phyloP scores from a whole-genome alignment of 2,113 vertebrate genomes.

The Machaerirhynchus nigripectus region DNA sequence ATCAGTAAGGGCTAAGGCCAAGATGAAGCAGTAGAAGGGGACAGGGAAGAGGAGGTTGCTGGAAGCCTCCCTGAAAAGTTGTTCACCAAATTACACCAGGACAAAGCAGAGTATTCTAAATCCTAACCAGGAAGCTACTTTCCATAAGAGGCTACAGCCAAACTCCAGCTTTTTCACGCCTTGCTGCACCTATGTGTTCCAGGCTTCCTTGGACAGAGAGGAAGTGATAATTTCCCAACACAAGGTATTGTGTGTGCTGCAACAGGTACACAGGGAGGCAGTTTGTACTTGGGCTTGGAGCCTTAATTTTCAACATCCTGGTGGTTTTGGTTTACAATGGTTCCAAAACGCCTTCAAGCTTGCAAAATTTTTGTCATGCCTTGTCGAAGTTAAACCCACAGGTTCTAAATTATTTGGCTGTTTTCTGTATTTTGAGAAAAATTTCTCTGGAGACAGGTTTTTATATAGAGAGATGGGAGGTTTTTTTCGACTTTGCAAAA shows the following conservation, averaged over 20 bases:
- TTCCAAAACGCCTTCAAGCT: not conserved
- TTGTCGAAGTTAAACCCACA: not conserved
- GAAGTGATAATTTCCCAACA: not conserved
- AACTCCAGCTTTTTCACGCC: not conserved
- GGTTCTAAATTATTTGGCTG: not conserved
- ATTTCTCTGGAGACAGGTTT: not conserved
- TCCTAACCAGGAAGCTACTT: not conserved
- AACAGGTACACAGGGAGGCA: not conserved
- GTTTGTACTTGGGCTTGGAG: not conserved
- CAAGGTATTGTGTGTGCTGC: not conserved
- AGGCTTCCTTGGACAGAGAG: not conserved
- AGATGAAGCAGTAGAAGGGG: not conserved
- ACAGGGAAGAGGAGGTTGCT: not conserved
- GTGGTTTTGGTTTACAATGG: not conserved
- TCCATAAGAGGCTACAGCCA: not conserved
- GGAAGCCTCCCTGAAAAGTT: not conserved
- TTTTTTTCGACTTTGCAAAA: not conserved
- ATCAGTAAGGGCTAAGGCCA: not conserved
- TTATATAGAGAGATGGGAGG: not conserved
- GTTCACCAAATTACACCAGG: not conserved
- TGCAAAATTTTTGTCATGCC: not conserved
- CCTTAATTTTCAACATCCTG: not conserved
- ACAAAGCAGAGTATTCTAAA: not conserved
- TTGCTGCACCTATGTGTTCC: not conserved
- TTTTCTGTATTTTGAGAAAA: not conserved